Conservation (phyloP, 1,140 invertebrate genomes). For the Saccostrea cuccullata region DNA sequence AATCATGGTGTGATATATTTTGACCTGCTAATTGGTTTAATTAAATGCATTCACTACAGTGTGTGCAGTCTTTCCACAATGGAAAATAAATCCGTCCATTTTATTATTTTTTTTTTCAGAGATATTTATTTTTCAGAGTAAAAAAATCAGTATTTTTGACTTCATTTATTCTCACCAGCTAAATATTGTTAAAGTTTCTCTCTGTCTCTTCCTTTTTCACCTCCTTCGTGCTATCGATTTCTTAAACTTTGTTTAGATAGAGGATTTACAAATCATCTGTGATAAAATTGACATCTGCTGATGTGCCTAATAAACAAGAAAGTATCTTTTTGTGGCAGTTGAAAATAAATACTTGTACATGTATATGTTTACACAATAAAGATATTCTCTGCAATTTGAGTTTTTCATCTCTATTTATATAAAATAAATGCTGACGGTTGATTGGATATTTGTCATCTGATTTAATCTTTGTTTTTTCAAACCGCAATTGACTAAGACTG, state of each 20-base stretch:
- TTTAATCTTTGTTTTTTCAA: too few species aligned
- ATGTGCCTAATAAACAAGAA: constrained; percentile 6
- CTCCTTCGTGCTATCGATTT: background rate
- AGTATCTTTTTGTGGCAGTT: background rate
- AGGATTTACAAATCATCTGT: constrained; percentile 8
- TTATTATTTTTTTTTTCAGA: background rate
- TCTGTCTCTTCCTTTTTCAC: background rate
- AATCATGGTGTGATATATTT: constrained; percentile 8
- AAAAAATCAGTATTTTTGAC: background rate
- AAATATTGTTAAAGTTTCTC: background rate
- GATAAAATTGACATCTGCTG: constrained; percentile 21
- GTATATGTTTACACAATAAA: constrained; percentile 33
- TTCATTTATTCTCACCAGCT: background rate
- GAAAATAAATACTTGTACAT: background rate
- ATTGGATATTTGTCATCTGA: too few species aligned
- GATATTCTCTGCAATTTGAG: background rate
- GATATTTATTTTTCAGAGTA: background rate
- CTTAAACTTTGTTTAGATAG: background rate
- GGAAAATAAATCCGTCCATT: constrained; percentile 26
- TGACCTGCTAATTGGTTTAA: background rate
- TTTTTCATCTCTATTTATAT: background rate
- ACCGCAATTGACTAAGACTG: too few species aligned
- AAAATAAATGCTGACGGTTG: too few species aligned
- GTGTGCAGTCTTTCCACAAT: background rate
- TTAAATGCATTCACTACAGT: background rate